Conservation (phyloP, 2,113 vertebrate genomes). For the Neofelis nebulosa region DNA sequence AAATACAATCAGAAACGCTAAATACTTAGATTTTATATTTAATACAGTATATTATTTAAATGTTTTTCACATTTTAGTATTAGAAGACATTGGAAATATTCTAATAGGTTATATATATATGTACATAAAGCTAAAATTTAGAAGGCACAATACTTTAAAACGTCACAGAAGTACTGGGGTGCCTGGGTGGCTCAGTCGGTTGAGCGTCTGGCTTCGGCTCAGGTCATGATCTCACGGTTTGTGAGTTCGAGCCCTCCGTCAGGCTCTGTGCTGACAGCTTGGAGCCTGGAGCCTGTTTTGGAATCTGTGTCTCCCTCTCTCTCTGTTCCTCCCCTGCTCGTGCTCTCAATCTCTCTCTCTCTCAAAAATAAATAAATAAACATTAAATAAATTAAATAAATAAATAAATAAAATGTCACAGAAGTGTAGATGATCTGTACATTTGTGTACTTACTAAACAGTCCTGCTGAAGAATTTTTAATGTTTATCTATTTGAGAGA, state of each 20-base stretch:
- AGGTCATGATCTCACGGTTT: too few species aligned
- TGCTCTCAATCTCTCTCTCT: too few species aligned
- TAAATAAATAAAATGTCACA: neutral
- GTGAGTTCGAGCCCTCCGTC: too few species aligned
- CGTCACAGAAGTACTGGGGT: neutral
- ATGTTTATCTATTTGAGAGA: too few species aligned
- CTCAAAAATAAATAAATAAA: too few species aligned
- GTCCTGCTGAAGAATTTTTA: slow-evolving; percentile 19
- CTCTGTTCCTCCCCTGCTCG: too few species aligned
- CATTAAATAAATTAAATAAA: too few species aligned
- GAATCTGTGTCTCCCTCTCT: too few species aligned
- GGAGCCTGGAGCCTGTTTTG: too few species aligned
- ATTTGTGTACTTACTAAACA: neutral
- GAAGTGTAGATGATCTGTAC: neutral
- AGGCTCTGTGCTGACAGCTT: too few species aligned
- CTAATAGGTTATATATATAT: neutral
- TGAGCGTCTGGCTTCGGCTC: too few species aligned
- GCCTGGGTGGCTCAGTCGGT: too few species aligned
- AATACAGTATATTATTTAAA: slow-evolving; percentile 17
- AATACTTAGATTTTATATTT: slow-evolving; percentile 45
- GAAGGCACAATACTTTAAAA: slow-evolving; percentile 35
- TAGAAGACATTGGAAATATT: slow-evolving; percentile 23
- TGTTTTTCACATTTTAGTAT: slow-evolving; percentile 3
- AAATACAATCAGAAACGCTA: slow-evolving; percentile 22
- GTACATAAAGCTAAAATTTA: neutral